Conservation (phyloP, 2,797 vertebrate species). For the Petrocephalus schoutedeni region DNA sequence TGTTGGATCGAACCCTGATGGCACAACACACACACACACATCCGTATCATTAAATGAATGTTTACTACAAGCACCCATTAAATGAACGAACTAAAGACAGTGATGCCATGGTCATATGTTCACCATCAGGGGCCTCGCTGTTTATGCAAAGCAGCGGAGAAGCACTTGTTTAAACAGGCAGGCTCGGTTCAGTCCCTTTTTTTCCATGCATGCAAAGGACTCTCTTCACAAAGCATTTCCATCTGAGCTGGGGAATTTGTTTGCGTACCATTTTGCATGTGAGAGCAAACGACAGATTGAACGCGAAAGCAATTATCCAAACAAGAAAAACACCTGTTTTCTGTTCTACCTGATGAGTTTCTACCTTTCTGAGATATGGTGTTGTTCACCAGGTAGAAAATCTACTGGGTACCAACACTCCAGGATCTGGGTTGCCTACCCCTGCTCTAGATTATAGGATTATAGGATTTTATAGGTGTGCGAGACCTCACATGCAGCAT, state of each 20-base stretch:
- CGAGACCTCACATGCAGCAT: not conserved
- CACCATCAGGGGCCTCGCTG: not conserved
- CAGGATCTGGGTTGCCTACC: not conserved
- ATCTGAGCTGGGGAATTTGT: not conserved
- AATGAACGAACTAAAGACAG: not conserved
- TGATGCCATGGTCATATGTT: not conserved
- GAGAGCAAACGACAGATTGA: not conserved
- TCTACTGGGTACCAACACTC: not conserved
- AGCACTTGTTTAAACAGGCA: not conserved
- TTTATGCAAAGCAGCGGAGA: slow-evolving; percentile 9
- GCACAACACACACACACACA: slow-evolving; percentile 30
- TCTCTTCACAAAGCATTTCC: not conserved
- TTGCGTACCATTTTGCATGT: slow-evolving; percentile 22
- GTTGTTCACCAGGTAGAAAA: not conserved
- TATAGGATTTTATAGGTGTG: no score
- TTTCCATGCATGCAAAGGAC: slow-evolving; percentile 19
- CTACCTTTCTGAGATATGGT: not conserved
- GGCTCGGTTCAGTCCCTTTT: not conserved
- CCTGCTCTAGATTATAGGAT: no score
- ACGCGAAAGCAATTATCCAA: not conserved
- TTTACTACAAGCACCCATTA: not conserved
- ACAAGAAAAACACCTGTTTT: not conserved
- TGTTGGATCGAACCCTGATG: slow-evolving; percentile 48
- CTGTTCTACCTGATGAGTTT: not conserved
- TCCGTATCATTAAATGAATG: not conserved